Conservation (phyloP, 2,797 vertebrate species). For the Tympanoctomys barrerae region DNA sequence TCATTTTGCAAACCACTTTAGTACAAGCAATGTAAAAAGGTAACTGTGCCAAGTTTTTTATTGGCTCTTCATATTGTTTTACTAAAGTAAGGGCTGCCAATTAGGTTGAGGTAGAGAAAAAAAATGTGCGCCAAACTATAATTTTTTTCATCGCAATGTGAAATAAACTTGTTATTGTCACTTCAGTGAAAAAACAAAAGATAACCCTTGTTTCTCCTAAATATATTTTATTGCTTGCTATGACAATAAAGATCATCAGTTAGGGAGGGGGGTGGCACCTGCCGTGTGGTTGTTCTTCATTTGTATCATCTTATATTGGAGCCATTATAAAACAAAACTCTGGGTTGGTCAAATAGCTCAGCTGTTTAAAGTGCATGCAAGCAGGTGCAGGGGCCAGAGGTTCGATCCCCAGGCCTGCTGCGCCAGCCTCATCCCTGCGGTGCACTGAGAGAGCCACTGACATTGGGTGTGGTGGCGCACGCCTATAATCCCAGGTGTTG, state of each 20-base stretch:
- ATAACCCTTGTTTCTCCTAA: slow-evolving; percentile 48
- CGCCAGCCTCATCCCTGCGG: too few species aligned
- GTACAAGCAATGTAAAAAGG: slow-evolving; percentile 60
- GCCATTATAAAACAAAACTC: not conserved
- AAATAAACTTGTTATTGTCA: slow-evolving; percentile 62
- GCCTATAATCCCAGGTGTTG: too few species aligned
- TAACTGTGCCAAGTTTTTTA: slow-evolving; percentile 56
- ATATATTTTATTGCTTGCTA: slow-evolving; percentile 16
- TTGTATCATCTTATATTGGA: not conserved
- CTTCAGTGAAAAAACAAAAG: slow-evolving; percentile 43
- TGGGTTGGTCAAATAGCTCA: too few species aligned
- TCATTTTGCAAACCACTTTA: slow-evolving; percentile 60
- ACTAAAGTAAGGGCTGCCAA: slow-evolving; percentile 49
- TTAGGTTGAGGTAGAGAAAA: slow-evolving; percentile 52
- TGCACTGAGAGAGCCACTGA: too few species aligned
- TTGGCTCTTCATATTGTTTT: slow-evolving; percentile 37
- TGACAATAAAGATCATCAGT: slow-evolving; percentile 15
- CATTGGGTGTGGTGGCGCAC: too few species aligned
- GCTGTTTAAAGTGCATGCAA: too few species aligned
- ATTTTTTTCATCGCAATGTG: slow-evolving; percentile 63
- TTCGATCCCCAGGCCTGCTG: too few species aligned
- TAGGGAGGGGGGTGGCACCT: not conserved
- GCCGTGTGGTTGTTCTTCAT: not conserved
- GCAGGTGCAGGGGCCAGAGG: too few species aligned
- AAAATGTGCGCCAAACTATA: not conserved